Evolutionary conservation across 2,797 vertebrate species (phyloP).

Genomic region (Myotis findleyi): DNA sequence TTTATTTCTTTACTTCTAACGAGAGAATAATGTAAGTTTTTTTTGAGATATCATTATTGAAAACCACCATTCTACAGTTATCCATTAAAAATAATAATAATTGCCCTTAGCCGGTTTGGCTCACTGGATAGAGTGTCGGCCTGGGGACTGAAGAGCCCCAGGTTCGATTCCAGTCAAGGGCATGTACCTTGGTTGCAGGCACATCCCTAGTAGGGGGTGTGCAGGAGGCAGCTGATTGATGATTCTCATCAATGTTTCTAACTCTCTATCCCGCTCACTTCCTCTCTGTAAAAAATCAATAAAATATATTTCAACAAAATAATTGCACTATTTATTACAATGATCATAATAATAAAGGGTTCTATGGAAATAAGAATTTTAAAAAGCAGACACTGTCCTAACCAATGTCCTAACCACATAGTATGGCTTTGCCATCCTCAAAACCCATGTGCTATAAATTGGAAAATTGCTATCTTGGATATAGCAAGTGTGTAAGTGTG

Average conservation of each 20-base stretch:
- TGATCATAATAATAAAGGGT: background rate
- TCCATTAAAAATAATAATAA: background rate
- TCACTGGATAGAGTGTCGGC: too few relatives aligned
- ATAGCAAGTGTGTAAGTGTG: background rate
- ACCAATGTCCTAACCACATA: background rate
- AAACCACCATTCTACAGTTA: slow-evolving; percentile 12
- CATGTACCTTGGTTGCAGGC: too few relatives aligned
- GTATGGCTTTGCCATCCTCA: background rate
- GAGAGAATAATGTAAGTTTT: background rate
- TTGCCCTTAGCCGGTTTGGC: background rate
- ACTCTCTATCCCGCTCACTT: too few relatives aligned
- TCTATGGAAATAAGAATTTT: background rate
- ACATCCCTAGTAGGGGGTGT: too few relatives aligned
- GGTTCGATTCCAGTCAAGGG: too few relatives aligned
- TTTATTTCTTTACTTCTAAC: background rate
- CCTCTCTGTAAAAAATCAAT: too few relatives aligned
- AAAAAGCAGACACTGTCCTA: background rate
- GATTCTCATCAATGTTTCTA: too few relatives aligned
- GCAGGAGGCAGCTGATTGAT: too few relatives aligned
- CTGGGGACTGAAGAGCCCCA: too few relatives aligned
- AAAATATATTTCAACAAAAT: background rate
- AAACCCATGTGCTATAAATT: background rate
- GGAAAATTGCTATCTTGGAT: background rate
- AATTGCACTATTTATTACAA: background rate
- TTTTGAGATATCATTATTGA: slow-evolving; percentile 35